A percentile compares a stretch with the other conserved stretches of the same genome.
Conservation (phyloP, 2,113 vertebrate genomes). For the Psittacara wagleri region DNA sequence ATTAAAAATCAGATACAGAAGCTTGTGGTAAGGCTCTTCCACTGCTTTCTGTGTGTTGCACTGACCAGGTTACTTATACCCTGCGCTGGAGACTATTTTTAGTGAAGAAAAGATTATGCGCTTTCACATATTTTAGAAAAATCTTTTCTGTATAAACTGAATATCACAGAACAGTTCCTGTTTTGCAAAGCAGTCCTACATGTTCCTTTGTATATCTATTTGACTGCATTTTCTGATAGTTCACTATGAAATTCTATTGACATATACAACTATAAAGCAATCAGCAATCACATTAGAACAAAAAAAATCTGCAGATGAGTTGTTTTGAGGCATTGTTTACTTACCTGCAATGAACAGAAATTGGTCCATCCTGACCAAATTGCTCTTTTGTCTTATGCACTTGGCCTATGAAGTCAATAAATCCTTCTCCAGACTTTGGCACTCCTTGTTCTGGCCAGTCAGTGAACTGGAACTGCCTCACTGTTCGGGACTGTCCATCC, state of each 20-base stretch:
- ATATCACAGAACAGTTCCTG: neutral
- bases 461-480: constrained; percentile 98
- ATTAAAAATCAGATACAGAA: neutral
- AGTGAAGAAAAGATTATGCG: neutral
- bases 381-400: constrained; percentile 99
- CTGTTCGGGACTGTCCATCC: constrained; percentile 98
- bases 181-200: neutral
- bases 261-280: rapidly evolving
- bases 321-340: constrained; percentile 17
- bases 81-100: neutral
- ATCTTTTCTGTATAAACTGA: neutral
- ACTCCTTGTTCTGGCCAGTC: constrained; percentile 99
- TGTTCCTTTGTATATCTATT: neutral
- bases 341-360: constrained; percentile 98
- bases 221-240: neutral
- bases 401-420: constrained; percentile 99
- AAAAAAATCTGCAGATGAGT: neutral
- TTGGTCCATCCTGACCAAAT: constrained; percentile 98
- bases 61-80: neutral
- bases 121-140: neutral
- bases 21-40: neutral
- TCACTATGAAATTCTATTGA: neutral
- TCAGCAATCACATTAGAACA: neutral
- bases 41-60: neutral
- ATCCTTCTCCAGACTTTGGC: constrained; percentile 98